Percentiles rank a stretch among this genome's conserved stretches.
phyloP scores from a whole-genome alignment of 1,140 invertebrate genomes.

The Drosophila guanche region DNA sequence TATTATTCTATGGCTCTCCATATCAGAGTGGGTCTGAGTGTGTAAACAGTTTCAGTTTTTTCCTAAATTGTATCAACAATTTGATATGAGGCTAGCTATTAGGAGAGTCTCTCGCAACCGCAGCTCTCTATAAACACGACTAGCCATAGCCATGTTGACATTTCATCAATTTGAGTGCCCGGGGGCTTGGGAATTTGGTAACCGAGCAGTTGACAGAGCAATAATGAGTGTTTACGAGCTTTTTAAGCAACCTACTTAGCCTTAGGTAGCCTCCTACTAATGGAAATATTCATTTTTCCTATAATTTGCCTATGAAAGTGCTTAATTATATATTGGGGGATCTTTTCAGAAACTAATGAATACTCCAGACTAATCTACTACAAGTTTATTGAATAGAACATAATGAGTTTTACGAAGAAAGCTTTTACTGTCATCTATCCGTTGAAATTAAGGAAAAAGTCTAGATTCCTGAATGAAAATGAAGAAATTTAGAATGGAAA shows the following conservation, averaged over 20 bases:
- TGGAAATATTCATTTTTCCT: no score
- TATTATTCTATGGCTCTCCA: no score
- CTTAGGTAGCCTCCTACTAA: no score
- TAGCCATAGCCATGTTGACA: constrained; percentile 33
- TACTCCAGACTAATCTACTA: no score
- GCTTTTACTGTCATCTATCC: no score
- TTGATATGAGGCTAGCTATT: constrained; percentile 4
- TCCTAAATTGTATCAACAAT: constrained; percentile 37
- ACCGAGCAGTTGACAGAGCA: constrained; percentile 27
- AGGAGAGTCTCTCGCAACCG: not conserved
- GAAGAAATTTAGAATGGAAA: constrained; percentile 14
- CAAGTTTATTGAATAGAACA: no score
- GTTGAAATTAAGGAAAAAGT: no score
- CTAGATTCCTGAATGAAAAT: not conserved
- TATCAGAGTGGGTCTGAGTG: constrained; percentile 1
- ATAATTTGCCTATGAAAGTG: no score
- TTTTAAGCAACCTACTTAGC: not conserved
- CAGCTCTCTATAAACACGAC: not conserved
- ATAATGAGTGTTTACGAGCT: constrained; percentile 7
- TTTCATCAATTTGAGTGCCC: constrained; percentile 38
- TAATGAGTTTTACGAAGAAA: no score
- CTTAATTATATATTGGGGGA: no score
- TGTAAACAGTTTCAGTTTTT: constrained; percentile 39
- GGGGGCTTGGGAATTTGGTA: constrained; percentile 13
- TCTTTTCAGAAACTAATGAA: no score